Percentiles rank a stretch among this genome's conserved stretches.
These are phyloP conservation scores for Idaea dimidiata DNA, from an alignment of 2,888 invertebrate species.

Conservation along the genomic window DNA sequence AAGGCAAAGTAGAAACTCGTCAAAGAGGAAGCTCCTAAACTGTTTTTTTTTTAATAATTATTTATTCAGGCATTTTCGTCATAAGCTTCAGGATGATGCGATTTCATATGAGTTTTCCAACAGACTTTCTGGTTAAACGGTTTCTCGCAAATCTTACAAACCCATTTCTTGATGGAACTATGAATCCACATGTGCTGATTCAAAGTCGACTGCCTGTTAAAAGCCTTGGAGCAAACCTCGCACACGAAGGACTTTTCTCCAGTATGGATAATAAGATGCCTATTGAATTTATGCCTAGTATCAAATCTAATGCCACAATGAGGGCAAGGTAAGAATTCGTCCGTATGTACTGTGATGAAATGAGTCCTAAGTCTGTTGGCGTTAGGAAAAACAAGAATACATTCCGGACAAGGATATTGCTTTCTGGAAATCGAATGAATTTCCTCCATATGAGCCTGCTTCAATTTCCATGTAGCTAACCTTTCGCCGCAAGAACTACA, in stretches of 20 bases:
- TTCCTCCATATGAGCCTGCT: conserved; percentile 44
- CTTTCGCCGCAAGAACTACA: conserved; percentile 52
- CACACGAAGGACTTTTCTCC: conserved; percentile 70
- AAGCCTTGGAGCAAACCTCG: conserved; percentile 64
- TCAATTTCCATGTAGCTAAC: conserved; percentile 43
- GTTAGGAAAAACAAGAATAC: conserved; percentile 42
- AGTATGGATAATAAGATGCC: conserved; percentile 70
- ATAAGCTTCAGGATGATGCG: conserved; percentile 53
- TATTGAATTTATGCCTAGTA: conserved; percentile 60
- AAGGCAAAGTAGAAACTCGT: too few species aligned
- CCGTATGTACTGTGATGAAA: conserved; percentile 52
- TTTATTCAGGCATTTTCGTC: conserved; percentile 12
- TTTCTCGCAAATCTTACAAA: conserved; percentile 54
- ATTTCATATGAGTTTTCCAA: conserved; percentile 61
- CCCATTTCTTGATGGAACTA: conserved; percentile 54
- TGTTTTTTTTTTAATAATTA: too few species aligned
- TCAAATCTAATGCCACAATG: conserved; percentile 64
- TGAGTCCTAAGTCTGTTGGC: conserved; percentile 45
- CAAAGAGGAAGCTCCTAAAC: background rate
- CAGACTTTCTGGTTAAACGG: conserved; percentile 54
- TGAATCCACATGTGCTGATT: conserved; percentile 65
- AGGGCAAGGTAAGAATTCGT: conserved; percentile 45
- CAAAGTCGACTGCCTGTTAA: conserved; percentile 57
- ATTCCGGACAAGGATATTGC: conserved; percentile 51
- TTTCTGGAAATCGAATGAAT: conserved; percentile 47